phyloP scores from a whole-genome alignment of 2,113 vertebrate genomes.

The Leptosomus discolor region DNA sequence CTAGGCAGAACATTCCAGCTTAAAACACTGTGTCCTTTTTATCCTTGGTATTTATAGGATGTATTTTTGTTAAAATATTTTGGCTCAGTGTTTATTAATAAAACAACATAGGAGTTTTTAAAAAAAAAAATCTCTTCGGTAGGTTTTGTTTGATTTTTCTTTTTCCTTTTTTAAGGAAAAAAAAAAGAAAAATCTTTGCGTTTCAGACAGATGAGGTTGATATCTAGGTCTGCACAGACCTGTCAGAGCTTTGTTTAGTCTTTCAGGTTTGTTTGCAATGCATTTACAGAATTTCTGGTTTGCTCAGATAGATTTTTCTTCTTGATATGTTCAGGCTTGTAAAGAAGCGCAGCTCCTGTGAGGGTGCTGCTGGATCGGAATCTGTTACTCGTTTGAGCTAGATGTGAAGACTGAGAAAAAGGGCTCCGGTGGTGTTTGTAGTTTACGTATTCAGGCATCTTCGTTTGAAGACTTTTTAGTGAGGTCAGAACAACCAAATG shows the following conservation, averaged over 20 bases:
- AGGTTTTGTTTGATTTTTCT: background rate
- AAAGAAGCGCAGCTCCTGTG: background rate
- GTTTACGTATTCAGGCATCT: background rate
- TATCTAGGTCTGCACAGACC: background rate
- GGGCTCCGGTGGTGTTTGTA: background rate
- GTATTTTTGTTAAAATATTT: background rate
- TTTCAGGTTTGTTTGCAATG: background rate
- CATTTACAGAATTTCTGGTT: background rate
- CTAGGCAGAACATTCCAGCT: conserved; percentile 10
- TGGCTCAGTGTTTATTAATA: background rate
- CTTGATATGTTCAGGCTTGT: background rate
- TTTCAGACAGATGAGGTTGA: background rate
- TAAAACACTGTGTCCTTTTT: background rate
- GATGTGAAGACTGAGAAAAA: background rate
- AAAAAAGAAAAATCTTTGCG: background rate
- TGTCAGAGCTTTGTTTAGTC: background rate
- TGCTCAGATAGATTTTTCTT: background rate
- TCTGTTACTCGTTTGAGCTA: background rate
- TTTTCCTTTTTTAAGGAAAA: background rate
- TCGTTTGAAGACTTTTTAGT: background rate
- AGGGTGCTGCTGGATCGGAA: background rate
- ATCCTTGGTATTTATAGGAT: background rate
- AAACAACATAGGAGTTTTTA: background rate
- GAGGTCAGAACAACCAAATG: background rate
- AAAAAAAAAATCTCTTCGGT: background rate